Conservation (phyloP, 2,888 invertebrate genomes). For the Eristalis arbustorum region DNA sequence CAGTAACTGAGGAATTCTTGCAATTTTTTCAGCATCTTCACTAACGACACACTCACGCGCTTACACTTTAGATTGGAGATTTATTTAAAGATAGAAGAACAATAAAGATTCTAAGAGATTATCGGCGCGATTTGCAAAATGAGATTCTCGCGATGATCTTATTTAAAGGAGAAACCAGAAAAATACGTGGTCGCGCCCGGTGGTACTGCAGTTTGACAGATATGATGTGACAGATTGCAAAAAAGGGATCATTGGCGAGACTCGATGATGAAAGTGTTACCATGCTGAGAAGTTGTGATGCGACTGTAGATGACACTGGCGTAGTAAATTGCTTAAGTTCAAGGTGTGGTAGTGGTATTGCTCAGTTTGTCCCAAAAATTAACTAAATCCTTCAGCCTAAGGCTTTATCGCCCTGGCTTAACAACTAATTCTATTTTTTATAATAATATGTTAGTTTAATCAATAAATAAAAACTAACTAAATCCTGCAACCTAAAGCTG, state of each 20-base stretch:
- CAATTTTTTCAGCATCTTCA: conserved; percentile 77
- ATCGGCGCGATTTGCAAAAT: background rate
- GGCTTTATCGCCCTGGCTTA: too few species aligned
- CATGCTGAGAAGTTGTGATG: background rate
- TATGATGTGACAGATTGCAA: conserved; percentile 13
- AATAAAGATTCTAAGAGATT: background rate
- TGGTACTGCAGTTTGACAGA: conserved; percentile 4
- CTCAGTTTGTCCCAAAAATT: too few species aligned
- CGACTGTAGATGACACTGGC: too few species aligned
- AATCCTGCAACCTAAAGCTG: too few species aligned
- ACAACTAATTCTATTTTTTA: too few species aligned
- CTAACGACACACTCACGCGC: background rate
- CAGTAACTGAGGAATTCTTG: conserved; percentile 83
- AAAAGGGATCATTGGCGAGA: conserved; percentile 34
- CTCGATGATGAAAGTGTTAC: conserved; percentile 20
- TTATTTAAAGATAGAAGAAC: background rate
- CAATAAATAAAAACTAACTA: too few species aligned
- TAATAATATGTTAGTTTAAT: too few species aligned
- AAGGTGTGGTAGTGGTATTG: too few species aligned
- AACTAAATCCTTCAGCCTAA: too few species aligned
- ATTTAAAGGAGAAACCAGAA: background rate
- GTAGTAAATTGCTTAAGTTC: too few species aligned
- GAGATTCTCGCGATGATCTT: conserved; percentile 12
- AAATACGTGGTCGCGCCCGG: conserved; percentile 21
- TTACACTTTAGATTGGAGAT: background rate